phyloP scores from a whole-genome alignment of 2,113 vertebrate species.

The Dinomys branickii region DNA sequence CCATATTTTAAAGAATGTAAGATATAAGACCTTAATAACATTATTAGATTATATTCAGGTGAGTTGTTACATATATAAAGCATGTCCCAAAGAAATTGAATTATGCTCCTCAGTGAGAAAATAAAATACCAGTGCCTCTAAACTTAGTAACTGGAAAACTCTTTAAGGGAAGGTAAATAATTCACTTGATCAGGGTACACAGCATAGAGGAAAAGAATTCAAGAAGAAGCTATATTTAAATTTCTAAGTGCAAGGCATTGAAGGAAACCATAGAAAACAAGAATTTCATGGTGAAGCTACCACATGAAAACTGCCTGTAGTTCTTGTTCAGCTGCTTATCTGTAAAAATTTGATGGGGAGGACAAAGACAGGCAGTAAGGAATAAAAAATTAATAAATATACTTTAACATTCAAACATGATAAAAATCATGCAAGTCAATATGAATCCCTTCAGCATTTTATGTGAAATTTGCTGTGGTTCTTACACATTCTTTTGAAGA shows the following conservation, averaged over 20 bases:
- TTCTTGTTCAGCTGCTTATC: not conserved
- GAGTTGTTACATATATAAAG: not conserved
- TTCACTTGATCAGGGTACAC: not conserved
- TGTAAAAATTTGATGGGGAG: not conserved
- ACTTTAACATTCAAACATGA: not conserved
- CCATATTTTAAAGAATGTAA: not conserved
- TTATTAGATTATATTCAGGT: not conserved
- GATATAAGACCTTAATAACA: not conserved
- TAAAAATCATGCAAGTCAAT: not conserved
- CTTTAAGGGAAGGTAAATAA: not conserved
- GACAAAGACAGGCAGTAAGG: not conserved
- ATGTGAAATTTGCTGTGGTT: not conserved
- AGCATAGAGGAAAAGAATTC: not conserved
- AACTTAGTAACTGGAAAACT: not conserved
- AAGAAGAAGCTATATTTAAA: not conserved
- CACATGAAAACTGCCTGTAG: not conserved
- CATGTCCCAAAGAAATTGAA: not conserved
- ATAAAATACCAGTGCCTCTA: not conserved
- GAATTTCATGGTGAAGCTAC: not conserved
- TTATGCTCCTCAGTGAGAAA: not conserved
- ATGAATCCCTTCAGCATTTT: not conserved
- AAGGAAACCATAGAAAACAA: not conserved
- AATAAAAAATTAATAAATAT: not conserved
- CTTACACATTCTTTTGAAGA: not conserved
- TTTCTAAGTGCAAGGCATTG: not conserved